Base-by-base conservation (phyloP, 2,113 vertebrate genomes). In the Pollimyrus isidori region DNA sequence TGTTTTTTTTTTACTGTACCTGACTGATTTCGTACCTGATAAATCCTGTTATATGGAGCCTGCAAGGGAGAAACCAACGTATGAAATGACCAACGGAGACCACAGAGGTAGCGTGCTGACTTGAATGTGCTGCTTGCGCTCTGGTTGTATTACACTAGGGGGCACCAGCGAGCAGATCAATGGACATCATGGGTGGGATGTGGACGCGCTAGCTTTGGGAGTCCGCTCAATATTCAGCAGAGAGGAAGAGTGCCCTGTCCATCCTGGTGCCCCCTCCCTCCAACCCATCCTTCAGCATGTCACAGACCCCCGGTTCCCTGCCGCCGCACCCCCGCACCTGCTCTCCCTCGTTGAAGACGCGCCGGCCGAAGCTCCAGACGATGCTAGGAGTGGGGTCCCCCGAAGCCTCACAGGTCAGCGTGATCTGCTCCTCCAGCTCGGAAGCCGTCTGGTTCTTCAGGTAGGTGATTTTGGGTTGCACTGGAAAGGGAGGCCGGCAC, bases 311-410 rank as follows among this genome's bases (percentile, higher is more conserved):
- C 4, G 9, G 23, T 4, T 58, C 39, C 19, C 35, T 10, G 85
- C 39, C 7, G 3, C 5, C 3, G 13, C 86, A 1, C 11, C 6
- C 1, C 23, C 89, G 56, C 97, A 99, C 98, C 98, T 99, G 99
- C 92, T 99, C 97, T 94, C 97, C 98, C 5, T 95, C 98, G 89
- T 96, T 97, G 96, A 99, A 99, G 92, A 97, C 95, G 2, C 95
- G 92, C 0, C 95, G 96, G 30, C 97, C 96, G 11, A 96, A 98
- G 88, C 97, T 98, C 98, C 98, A 99, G 87, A 97, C 96, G 93
- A 99, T 99, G 90, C 96, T 96, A 73, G 98, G 98, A 19, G 97
- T 98, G 26, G 98, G 98, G 92, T 99, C 98, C 23, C 98, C 98
- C 0, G 97, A 97, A 0, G 98, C 98, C 93, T 99, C 97, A 11